Conservation (phyloP, 2,888 invertebrate genomes). For the Xanthia togata region DNA sequence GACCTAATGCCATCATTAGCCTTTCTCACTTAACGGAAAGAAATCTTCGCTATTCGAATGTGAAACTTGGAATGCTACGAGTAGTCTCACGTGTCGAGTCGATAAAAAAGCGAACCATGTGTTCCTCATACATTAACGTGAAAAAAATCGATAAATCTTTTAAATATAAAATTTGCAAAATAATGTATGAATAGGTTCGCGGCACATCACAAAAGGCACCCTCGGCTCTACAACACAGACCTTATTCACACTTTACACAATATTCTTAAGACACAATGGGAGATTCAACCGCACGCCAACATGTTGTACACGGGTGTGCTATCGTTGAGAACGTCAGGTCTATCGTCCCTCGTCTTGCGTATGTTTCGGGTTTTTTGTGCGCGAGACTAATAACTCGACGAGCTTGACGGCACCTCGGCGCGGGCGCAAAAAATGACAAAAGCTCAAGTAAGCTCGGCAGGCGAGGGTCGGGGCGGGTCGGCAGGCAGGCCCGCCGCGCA, state of each 20-base stretch:
- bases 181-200: conserved; percentile 72
- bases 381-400: conserved; percentile 87
- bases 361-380: conserved; percentile 85
- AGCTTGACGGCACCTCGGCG: conserved; percentile 89
- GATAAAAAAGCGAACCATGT: conserved; percentile 57
- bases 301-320: conserved; percentile 82
- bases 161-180: conserved; percentile 74
- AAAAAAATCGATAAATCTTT: conserved; percentile 72
- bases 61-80: conserved; percentile 29
- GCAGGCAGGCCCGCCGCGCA: conserved; percentile 52
- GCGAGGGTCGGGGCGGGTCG: conserved; percentile 84
- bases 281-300: conserved; percentile 84
- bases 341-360: conserved; percentile 85
- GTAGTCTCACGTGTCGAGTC: conserved; percentile 46
- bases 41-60: conserved; percentile 44
- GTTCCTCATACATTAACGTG: conserved; percentile 55
- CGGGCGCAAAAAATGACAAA: conserved; percentile 90
- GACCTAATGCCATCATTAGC: conserved; percentile 64
- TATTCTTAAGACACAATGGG: conserved; percentile 81
- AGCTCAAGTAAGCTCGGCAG: conserved; percentile 76
- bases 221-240: conserved; percentile 75
- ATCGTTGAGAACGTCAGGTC: conserved; percentile 82
- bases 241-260: conserved; percentile 87
- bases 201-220: conserved; percentile 78
- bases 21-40: conserved; percentile 47